phyloP scores from a whole-genome alignment of 2,888 invertebrate genomes.

The Coleophora flavipennella region DNA sequence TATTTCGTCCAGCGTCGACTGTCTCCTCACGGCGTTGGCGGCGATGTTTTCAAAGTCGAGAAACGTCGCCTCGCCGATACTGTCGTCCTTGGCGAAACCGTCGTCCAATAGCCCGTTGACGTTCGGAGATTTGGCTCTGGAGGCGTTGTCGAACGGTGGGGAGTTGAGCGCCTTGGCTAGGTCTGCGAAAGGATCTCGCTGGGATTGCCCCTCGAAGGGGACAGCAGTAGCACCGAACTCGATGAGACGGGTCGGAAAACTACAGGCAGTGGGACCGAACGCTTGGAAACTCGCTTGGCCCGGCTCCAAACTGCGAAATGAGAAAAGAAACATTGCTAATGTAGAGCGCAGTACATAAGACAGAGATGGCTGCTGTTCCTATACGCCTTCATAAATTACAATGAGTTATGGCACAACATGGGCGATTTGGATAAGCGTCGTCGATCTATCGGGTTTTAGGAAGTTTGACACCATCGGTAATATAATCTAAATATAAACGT shows the following conservation, averaged over 20 bases:
- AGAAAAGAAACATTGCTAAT: constrained; percentile 67
- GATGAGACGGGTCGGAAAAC: constrained; percentile 66
- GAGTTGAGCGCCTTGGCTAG: constrained; percentile 40
- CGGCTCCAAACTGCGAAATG: constrained; percentile 73
- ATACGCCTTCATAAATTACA: constrained; percentile 55
- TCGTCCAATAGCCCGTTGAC: constrained; percentile 36
- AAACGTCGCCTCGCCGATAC: constrained; percentile 62
- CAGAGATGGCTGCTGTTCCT: constrained; percentile 56
- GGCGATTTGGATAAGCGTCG: constrained; percentile 60
- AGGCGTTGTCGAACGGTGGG: constrained; percentile 40
- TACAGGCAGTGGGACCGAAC: constrained; percentile 64
- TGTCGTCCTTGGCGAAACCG: constrained; percentile 47
- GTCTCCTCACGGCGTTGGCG: constrained; percentile 40
- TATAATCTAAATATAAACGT: constrained; percentile 52
- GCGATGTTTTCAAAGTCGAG: constrained; percentile 57
- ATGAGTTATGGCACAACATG: constrained; percentile 55
- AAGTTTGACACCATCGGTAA: constrained; percentile 57
- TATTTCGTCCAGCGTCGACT: constrained; percentile 61
- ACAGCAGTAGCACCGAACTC: constrained; percentile 60
- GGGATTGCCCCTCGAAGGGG: constrained; percentile 43
- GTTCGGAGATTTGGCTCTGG: constrained; percentile 33
- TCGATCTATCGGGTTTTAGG: constrained; percentile 55
- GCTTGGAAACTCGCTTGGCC: constrained; percentile 71
- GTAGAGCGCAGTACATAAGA: constrained; percentile 58
- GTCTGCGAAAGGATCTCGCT: constrained; percentile 47